A percentile compares a stretch with the other conserved stretches of the same genome.
Evolutionary conservation across 64 coral and sea anemone species (phyloP).

Genomic region (Cladopsammia gracilis): DNA sequence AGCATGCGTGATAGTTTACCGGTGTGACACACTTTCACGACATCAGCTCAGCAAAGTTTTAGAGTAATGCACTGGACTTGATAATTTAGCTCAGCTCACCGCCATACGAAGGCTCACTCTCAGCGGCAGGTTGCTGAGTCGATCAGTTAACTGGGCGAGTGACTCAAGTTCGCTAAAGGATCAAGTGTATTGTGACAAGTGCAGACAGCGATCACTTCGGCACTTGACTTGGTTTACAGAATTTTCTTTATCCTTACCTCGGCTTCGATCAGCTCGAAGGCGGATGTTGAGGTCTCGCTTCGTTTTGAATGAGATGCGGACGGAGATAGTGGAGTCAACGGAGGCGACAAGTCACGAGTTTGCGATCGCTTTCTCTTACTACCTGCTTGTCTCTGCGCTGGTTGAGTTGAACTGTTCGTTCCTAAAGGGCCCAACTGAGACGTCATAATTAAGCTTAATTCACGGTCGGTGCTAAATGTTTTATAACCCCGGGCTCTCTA

Average conservation of each 20-base stretch:
- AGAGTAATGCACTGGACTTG: neutral
- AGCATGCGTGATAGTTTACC: conserved; percentile 72
- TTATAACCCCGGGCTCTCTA: conserved; percentile 96
- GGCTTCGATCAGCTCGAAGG: conserved; percentile 93
- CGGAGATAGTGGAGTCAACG: conserved; percentile 98
- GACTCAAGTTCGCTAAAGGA: neutral
- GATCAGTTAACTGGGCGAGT: neutral
- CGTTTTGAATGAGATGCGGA: conserved; percentile 96
- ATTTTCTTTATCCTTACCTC: conserved; percentile 86
- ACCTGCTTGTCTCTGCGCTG: conserved; percentile 63
- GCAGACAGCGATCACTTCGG: conserved; percentile 36
- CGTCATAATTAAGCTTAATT: conserved; percentile 99
- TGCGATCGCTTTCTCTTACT: conserved; percentile 92
- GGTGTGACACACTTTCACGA: conserved; percentile 21
- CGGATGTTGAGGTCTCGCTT: conserved; percentile 93
- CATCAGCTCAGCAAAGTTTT: neutral
- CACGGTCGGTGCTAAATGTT: conserved; percentile 97
- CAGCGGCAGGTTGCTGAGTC: neutral
- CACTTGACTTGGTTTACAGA: conserved; percentile 44
- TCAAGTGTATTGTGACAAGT: conserved; percentile 80
- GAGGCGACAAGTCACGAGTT: conserved; percentile 96
- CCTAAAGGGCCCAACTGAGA: conserved; percentile 94
- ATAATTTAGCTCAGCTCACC: neutral
- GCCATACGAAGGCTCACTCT: neutral
- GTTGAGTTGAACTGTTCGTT: conserved; percentile 79